phyloP scores from a whole-genome alignment of 2,888 invertebrate genomes.

The Thera obeliscata region DNA sequence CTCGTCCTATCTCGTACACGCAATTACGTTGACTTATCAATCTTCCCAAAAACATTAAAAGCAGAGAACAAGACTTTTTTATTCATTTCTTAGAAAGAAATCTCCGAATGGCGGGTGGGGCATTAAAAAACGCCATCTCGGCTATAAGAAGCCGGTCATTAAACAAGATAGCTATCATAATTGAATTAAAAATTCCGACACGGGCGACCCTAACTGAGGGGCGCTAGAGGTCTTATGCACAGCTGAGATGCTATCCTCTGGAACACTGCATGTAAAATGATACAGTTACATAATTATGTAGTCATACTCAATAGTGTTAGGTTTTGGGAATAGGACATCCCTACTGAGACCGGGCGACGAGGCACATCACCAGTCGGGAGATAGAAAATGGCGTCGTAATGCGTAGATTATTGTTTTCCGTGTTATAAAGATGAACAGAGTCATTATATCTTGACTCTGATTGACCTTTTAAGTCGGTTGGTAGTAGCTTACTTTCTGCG shows the following conservation, averaged over 20 bases:
- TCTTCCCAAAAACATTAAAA: constrained; percentile 59
- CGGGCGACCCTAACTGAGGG: constrained; percentile 65
- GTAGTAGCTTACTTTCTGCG: no score
- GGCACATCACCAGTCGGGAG: no score
- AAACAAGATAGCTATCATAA: constrained; percentile 84
- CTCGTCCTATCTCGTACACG: constrained; percentile 37
- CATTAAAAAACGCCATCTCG: constrained; percentile 64
- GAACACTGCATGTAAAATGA: constrained; percentile 10
- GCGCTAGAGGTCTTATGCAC: constrained; percentile 25
- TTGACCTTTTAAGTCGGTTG: no score
- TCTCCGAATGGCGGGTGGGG: constrained; percentile 45
- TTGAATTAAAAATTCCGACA: constrained; percentile 85
- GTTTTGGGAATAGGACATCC: no score
- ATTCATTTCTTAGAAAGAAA: constrained; percentile 45
- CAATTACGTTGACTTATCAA: constrained; percentile 67
- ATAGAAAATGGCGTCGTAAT: no score
- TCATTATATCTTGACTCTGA: no score
- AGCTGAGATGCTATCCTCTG: constrained; percentile 3
- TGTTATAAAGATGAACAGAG: no score
- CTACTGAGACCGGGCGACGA: no score
- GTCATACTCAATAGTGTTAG: no score
- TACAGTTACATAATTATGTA: no score
- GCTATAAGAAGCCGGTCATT: constrained; percentile 74
- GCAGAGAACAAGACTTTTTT: constrained; percentile 37
- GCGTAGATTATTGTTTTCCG: no score